phyloP scores from a whole-genome alignment of 2,113 vertebrate species.

The Perca schrenkii region DNA sequence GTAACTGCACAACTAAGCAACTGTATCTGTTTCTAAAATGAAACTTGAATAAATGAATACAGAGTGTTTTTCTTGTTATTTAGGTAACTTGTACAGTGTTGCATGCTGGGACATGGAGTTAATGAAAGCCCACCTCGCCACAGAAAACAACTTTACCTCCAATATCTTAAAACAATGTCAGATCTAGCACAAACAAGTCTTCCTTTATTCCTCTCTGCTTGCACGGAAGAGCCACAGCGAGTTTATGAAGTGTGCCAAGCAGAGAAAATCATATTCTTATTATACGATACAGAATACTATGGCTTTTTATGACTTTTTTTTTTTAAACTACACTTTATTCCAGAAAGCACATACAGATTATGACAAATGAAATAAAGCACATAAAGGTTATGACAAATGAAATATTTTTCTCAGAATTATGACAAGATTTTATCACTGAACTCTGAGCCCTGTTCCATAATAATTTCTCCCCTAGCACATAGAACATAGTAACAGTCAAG shows the following conservation, averaged over 20 bases:
- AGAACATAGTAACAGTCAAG: too few species aligned
- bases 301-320: not conserved
- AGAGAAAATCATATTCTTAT: conserved; percentile 41
- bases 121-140: conserved; percentile 22
- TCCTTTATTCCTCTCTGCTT: conserved; percentile 28
- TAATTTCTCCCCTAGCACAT: too few species aligned
- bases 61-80: conserved; percentile 19
- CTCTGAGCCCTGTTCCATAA: too few species aligned
- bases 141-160: conserved; percentile 25
- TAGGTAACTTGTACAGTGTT: conserved; percentile 16
- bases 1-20: not conserved
- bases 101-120: conserved; percentile 37
- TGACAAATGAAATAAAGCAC: too few species aligned
- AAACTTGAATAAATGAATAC: conserved; percentile 33
- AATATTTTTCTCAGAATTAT: too few species aligned
- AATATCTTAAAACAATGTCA: not conserved
- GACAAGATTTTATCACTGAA: too few species aligned
- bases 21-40: conserved; percentile 28
- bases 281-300: conserved; percentile 29
- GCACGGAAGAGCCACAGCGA: conserved; percentile 41
- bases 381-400: too few species aligned
- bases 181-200: conserved; percentile 15
- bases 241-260: not conserved
- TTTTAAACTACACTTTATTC: too few species aligned
- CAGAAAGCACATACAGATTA: too few species aligned